Conservation (phyloP, 35 echinoderm and acorn worm species). For the Heliocidaris erythrogramma region DNA sequence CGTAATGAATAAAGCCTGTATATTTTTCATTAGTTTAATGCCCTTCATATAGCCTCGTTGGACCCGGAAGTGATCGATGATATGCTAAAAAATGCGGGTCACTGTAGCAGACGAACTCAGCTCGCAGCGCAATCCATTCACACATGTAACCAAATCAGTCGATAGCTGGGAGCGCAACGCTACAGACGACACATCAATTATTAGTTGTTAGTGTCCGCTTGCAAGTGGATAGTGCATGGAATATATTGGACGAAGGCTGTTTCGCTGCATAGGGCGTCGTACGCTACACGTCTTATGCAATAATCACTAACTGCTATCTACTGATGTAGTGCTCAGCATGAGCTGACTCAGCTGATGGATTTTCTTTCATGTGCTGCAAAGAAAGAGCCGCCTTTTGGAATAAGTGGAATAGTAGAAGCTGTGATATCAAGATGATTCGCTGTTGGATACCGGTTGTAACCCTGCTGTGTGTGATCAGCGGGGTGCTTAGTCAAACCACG, state of each 20-base stretch:
- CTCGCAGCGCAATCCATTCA: background rate
- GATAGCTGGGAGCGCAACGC: background rate
- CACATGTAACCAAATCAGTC: background rate
- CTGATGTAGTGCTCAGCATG: background rate
- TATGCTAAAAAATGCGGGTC: background rate
- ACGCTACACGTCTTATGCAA: background rate
- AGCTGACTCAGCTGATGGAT: background rate
- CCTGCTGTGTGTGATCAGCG: slow-evolving; percentile 28
- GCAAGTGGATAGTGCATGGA: background rate
- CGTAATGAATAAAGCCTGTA: too few relatives aligned
- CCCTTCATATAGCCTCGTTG: background rate
- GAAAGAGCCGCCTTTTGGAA: background rate
- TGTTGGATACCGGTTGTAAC: background rate
- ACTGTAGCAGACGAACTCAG: background rate
- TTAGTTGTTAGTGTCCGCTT: background rate
- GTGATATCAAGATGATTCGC: background rate
- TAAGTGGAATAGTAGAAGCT: slow-evolving; percentile 3
- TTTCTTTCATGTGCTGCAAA: background rate
- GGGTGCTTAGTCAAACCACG: background rate
- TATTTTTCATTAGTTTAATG: too few relatives aligned
- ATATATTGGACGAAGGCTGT: background rate
- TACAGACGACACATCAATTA: background rate
- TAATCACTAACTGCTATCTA: background rate
- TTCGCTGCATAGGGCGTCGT: too few relatives aligned
- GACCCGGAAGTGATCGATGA: background rate